A percentile compares a stretch with the other conserved stretches of the same genome.
phyloP scores from a whole-genome alignment of 92 coral and sea anemone species.

The Nematostella vectensis region DNA sequence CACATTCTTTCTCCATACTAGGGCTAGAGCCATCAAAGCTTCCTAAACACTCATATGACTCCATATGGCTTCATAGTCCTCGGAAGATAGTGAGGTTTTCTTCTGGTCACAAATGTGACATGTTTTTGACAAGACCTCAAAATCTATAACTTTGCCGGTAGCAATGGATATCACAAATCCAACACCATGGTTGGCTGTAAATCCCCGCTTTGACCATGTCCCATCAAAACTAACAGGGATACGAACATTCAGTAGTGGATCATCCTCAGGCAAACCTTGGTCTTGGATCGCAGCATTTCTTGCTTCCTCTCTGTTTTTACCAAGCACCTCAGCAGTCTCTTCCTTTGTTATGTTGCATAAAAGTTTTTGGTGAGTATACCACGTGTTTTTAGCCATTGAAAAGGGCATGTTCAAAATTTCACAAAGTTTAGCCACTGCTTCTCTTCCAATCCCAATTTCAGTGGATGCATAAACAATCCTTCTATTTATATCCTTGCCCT shows the following conservation, averaged over 20 bases:
- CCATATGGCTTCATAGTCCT: slow-evolving; percentile 20
- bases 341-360: slow-evolving; percentile 1
- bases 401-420: slow-evolving; percentile 37
- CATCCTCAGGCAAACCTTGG: slow-evolving; percentile 9
- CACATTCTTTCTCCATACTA: too few relatives aligned
- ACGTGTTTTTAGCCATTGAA: slow-evolving; percentile 9
- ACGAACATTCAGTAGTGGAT: slow-evolving; percentile 6
- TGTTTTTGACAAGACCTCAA: slow-evolving; percentile 22
- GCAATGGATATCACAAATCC: slow-evolving; percentile 31
- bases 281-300: slow-evolving; percentile 14
- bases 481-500: slow-evolving; percentile 30
- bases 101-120: slow-evolving; percentile 22
- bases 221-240: slow-evolving; percentile 40
- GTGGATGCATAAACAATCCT: slow-evolving; percentile 22
- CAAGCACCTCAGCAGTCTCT: slow-evolving; percentile 1
- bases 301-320: slow-evolving; percentile 10
- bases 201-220: slow-evolving; percentile 40
- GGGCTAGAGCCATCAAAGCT: slow-evolving; percentile 12
- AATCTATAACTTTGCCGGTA: slow-evolving; percentile 30
- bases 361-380: slow-evolving; percentile 18
- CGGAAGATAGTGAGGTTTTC: slow-evolving; percentile 4
- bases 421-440: slow-evolving; percentile 25
- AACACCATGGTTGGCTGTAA: slow-evolving; percentile 39
- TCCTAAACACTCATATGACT: slow-evolving; percentile 4
- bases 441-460: slow-evolving; percentile 29